Base-by-base conservation (phyloP, 2,888 invertebrate genomes). In the Scrobipalpa atriplicella region DNA sequence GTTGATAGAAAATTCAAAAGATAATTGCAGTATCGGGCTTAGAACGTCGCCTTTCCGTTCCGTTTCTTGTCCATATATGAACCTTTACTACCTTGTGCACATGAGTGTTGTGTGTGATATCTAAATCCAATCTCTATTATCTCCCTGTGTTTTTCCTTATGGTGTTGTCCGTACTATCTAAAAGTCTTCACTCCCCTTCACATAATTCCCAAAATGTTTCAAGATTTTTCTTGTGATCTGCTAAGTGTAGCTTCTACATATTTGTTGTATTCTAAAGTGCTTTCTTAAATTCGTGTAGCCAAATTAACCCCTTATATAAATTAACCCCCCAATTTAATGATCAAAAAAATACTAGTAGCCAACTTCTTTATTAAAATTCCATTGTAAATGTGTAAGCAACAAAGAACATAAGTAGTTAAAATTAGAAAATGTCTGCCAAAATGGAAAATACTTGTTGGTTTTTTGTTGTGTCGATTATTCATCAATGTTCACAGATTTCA, bases 51-150 rank as follows among this genome's bases (percentile, higher is more conserved):
- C n/a, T n/a, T 16, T 16, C 6, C 7, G n/a, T 47, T 1, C 1
- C 1, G 8, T 43, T 3, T 47, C n/a, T 5, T 47, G 47, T 47
- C 47, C 6, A 3, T 47, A 47, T 43, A 1, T 11, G 13, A 47
- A n/a, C 16, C n/a, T 16, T 47, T 7, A 47, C 47, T 47, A 16
- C 47, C 47, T 47, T 47, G 47, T 47, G 47, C 47, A 47, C 47
- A 47, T 47, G 47, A 47, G 47, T 47, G 47, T 47, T 47, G 3
- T 47, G 47, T 47, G 47, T 47, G 6, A 16, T 47, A 47, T 47
- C 47, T 16, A n/a, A 47, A 3, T 47, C 47, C 47, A 16, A 47
- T 47, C 7, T 47, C 3, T 47, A 7, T 3, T n/a, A 16, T 47
- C 16, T 47, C 16, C 47, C 3, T 11, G 0, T 3, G 0, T 47